Percentiles rank a stretch among this genome's conserved stretches.
Evolutionary conservation across 2,113 vertebrate species (phyloP).

Genomic region (Phainopepla nitens): DNA sequence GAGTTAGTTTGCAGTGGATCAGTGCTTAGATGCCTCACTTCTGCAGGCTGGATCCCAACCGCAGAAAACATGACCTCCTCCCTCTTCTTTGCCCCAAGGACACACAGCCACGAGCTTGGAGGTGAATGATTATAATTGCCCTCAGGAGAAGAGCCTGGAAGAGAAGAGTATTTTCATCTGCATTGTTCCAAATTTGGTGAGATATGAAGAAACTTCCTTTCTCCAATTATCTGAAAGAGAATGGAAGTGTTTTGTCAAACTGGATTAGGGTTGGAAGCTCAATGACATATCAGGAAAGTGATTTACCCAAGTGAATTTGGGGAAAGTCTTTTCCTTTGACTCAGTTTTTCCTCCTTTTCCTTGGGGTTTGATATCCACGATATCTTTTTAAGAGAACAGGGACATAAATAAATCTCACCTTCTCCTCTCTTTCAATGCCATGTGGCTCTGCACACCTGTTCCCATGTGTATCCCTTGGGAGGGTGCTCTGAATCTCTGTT

Average conservation of each 20-base stretch:
- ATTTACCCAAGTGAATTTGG: background rate
- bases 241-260: background rate
- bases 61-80: background rate
- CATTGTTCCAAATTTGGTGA: background rate
- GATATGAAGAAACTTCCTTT: background rate
- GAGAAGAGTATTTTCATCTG: background rate
- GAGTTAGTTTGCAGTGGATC: background rate
- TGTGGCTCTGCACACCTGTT: background rate
- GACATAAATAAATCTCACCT: background rate
- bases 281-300: background rate
- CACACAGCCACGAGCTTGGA: background rate
- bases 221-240: background rate
- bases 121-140: background rate
- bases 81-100: background rate
- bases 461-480: background rate
- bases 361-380: background rate
- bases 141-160: background rate
- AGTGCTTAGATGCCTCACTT: background rate
- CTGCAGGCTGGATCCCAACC: background rate
- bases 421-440: background rate
- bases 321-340: background rate
- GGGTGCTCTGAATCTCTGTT: background rate
- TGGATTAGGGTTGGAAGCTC: background rate
- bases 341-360: background rate
- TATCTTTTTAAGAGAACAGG: background rate